These are phyloP conservation scores for Dynastes maya DNA, from an alignment of 2,888 invertebrate genomes.

Conservation along the genomic window DNA sequence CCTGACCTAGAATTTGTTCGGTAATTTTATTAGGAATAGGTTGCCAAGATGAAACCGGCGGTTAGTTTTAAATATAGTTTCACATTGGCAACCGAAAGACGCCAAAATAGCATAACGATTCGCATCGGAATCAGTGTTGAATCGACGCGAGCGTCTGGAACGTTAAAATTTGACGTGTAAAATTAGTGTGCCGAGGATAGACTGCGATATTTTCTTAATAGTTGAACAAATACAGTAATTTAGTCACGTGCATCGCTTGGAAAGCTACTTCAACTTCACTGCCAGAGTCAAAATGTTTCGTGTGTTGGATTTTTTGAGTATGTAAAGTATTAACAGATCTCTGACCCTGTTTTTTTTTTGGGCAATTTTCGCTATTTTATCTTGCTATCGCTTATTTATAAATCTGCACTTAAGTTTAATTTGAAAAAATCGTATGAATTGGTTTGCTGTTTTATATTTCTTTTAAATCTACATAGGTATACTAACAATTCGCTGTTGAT, in stretches of 20 bases:
- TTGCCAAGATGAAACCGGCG: conserved; percentile 30
- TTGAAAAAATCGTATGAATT: background rate
- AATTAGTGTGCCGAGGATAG: background rate
- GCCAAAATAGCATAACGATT: background rate
- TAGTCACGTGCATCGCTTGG: no score
- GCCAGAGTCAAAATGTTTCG: conserved; percentile 7
- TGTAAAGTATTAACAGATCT: conserved; percentile 12
- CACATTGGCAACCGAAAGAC: conserved; percentile 30
- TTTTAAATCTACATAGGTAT: background rate
- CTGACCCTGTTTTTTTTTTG: background rate
- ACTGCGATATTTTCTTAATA: background rate
- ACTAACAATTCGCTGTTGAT: background rate
- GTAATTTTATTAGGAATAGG: conserved; percentile 23
- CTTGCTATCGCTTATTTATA: background rate
- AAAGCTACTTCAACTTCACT: no score
- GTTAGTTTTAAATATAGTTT: conserved; percentile 40
- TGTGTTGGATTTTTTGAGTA: conserved; percentile 31
- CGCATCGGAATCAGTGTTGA: conserved; percentile 9
- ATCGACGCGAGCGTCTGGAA: conserved; percentile 15
- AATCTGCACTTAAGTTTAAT: background rate
- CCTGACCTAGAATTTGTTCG: conserved; percentile 46
- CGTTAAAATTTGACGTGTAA: conserved; percentile 14
- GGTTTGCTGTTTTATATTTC: background rate
- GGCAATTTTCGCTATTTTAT: background rate
- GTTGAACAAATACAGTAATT: no score